These are phyloP conservation scores for Chionomys nivalis DNA, from an alignment of 2,113 vertebrate genomes.

Conservation along the genomic window DNA sequence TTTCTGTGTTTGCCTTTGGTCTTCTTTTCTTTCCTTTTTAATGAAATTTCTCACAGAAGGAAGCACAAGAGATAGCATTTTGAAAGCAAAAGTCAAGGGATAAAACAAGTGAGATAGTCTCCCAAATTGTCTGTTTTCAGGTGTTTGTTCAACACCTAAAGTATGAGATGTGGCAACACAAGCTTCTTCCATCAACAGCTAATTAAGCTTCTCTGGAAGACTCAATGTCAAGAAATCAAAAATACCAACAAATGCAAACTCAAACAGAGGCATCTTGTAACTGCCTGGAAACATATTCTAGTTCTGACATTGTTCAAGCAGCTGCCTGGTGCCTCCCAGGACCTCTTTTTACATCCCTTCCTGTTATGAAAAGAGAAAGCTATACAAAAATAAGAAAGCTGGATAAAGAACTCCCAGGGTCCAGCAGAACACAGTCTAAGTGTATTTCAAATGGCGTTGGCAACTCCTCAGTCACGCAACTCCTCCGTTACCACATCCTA, in stretches of 20 bases:
- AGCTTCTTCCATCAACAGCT: neutral
- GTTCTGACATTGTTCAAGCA: slow-evolving; percentile 65
- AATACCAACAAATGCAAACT: slow-evolving; percentile 5
- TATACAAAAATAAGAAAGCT: neutral
- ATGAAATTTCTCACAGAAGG: slow-evolving; percentile 70
- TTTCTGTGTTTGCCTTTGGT: slow-evolving; percentile 58
- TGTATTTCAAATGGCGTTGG: slow-evolving; percentile 39
- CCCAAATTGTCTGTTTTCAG: slow-evolving; percentile 60
- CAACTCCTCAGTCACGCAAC: neutral
- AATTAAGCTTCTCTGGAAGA: slow-evolving; percentile 61
- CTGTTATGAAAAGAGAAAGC: slow-evolving; percentile 61
- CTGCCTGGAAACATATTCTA: slow-evolving; percentile 30
- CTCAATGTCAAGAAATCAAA: slow-evolving; percentile 39
- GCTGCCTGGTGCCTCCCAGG: slow-evolving; percentile 22
- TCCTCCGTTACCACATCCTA: neutral
- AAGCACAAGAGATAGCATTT: slow-evolving; percentile 59
- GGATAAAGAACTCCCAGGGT: slow-evolving; percentile 36
- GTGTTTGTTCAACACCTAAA: neutral
- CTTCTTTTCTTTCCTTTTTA: slow-evolving; percentile 50
- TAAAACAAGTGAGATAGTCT: slow-evolving; percentile 72
- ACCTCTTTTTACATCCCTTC: slow-evolving; percentile 42
- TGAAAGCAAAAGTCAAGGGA: slow-evolving; percentile 52
- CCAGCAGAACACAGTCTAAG: neutral
- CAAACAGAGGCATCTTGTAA: neutral
- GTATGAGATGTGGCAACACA: neutral